Conservation (phyloP, 2,888 invertebrate genomes). For the Xestobium rufovillosum region DNA sequence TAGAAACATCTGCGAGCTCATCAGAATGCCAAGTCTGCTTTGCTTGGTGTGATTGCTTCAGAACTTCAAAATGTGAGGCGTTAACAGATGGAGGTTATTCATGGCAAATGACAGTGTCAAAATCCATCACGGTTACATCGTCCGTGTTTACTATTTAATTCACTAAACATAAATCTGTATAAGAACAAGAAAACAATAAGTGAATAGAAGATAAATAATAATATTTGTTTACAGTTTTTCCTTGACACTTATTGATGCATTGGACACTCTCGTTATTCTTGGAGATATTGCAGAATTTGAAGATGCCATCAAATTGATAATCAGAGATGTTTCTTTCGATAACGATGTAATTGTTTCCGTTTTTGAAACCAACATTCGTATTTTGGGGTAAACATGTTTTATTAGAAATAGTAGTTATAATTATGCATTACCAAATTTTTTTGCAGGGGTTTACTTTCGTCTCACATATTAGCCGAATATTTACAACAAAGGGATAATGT, state of each 20-base stretch:
- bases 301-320: conserved; percentile 76
- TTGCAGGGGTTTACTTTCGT: conserved; percentile 79
- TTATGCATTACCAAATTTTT: conserved; percentile 6
- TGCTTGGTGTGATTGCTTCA: too few species aligned
- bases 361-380: conserved; percentile 96
- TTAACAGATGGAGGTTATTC: too few species aligned
- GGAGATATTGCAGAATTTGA: conserved; percentile 95
- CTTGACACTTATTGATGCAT: conserved; percentile 86
- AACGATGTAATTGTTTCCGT: conserved; percentile 93
- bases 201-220: too few species aligned
- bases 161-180: too few species aligned
- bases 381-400: conserved; percentile 71
- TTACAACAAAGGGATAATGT: conserved; percentile 67
- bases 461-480: conserved; percentile 80
- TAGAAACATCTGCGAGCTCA: too few species aligned
- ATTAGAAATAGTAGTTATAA: background rate
- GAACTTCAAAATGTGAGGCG: too few species aligned
- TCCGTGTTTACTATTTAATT: too few species aligned
- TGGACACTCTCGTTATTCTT: conserved; percentile 87
- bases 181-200: too few species aligned
- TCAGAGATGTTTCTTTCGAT: conserved; percentile 84
- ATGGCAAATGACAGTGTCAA: too few species aligned
- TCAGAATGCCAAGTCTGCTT: too few species aligned
- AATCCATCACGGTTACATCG: too few species aligned
- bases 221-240: conserved; percentile 94